Percentiles rank a stretch among this genome's conserved stretches.
These are phyloP conservation scores for Onychorhynchus coronatus DNA, from an alignment of 2,113 vertebrate genomes.

Conservation along the genomic window DNA sequence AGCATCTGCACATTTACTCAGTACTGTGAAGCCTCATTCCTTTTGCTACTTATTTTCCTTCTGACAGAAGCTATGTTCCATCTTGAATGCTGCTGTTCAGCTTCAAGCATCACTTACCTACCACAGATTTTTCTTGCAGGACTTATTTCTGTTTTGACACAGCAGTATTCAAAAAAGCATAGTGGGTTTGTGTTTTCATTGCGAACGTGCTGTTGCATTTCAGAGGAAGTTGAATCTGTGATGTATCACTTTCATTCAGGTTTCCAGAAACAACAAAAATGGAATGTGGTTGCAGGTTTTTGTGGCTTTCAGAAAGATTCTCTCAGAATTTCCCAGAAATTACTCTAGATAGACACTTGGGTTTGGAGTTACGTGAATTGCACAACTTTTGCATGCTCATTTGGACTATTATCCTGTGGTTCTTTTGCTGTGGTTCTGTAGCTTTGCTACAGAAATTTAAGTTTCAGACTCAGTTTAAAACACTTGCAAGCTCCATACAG, in stretches of 20 bases:
- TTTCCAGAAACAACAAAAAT: background rate
- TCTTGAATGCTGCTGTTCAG: slow-evolving; percentile 44
- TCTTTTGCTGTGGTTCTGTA: too few species aligned
- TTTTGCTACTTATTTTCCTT: background rate
- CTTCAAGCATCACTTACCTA: background rate
- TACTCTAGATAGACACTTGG: background rate
- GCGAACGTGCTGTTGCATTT: slow-evolving; percentile 4
- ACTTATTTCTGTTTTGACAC: slow-evolving; percentile 23
- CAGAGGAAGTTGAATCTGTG: background rate
- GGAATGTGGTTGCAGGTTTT: background rate
- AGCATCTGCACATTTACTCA: background rate
- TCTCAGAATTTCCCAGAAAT: background rate
- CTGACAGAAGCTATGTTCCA: slow-evolving; percentile 24
- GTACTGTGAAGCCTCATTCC: background rate
- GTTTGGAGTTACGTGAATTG: background rate
- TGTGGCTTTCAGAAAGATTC: background rate
- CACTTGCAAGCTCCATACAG: background rate
- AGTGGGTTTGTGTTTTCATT: slow-evolving; percentile 20
- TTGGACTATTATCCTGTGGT: background rate
- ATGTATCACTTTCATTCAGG: slow-evolving; percentile 1
- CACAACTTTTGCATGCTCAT: background rate
- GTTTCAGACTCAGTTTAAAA: background rate
- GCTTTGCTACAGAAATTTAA: background rate
- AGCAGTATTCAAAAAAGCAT: slow-evolving; percentile 9
- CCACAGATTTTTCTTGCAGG: slow-evolving; percentile 29